A percentile compares a stretch with the other conserved stretches of the same genome.
These are phyloP conservation scores for Percina caprodes DNA, from an alignment of 2,113 vertebrate species.

Conservation along the genomic window DNA sequence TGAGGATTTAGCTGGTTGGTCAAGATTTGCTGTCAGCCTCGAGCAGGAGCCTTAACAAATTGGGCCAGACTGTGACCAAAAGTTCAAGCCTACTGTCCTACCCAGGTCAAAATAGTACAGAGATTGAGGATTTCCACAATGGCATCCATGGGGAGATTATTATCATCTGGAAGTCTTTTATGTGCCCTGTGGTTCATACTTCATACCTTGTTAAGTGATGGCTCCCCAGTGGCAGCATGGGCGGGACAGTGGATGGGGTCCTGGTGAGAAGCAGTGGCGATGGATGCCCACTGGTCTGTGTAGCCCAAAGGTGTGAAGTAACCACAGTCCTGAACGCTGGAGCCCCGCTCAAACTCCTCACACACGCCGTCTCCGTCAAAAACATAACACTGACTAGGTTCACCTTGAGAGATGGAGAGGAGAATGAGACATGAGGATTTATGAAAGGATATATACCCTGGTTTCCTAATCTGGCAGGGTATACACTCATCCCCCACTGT, in stretches of 20 bases:
- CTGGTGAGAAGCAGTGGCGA: constrained; percentile 87
- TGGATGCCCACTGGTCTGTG: constrained; percentile 90
- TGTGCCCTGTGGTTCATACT: not conserved
- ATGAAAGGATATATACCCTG: constrained; percentile 66
- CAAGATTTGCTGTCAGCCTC: not conserved
- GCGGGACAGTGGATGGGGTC: constrained; percentile 87
- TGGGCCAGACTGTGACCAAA: not conserved
- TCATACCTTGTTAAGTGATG: constrained; percentile 86
- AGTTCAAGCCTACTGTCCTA: not conserved
- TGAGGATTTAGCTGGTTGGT: not conserved
- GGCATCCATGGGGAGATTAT: not conserved
- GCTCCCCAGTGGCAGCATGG: constrained; percentile 88
- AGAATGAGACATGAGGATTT: constrained; percentile 60
- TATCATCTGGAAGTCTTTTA: constrained; percentile 15
- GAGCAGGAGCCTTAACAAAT: not conserved
- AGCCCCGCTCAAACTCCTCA: constrained; percentile 89
- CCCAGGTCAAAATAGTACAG: not conserved
- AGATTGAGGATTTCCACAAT: constrained; percentile 1
- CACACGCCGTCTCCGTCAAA: constrained; percentile 90
- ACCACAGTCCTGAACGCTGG: constrained; percentile 89
- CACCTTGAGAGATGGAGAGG: constrained; percentile 83
- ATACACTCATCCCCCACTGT: constrained; percentile 48
- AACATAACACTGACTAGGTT: constrained; percentile 93
- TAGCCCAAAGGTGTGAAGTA: constrained; percentile 89
- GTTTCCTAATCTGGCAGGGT: constrained; percentile 64